These are phyloP conservation scores for Ictalurus furcatus DNA, from an alignment of 2,113 vertebrate genomes.

Conservation along the genomic window DNA sequence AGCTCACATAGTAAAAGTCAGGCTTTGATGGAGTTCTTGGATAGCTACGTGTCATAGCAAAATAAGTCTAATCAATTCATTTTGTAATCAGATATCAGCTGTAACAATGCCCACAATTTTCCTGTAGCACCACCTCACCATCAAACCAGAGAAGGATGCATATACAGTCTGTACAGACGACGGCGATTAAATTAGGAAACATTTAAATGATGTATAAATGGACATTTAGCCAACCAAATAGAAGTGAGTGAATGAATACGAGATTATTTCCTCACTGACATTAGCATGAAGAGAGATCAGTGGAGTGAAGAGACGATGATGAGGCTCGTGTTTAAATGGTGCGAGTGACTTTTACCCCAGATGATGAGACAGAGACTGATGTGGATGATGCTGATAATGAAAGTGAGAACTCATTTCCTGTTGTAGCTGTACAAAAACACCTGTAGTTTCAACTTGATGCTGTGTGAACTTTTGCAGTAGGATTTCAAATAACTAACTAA, in stretches of 20 bases:
- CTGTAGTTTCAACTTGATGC: background rate
- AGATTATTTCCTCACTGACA: too few relatives aligned
- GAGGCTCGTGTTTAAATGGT: too few relatives aligned
- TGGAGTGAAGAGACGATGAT: too few relatives aligned
- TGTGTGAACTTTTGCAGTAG: background rate
- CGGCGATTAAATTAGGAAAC: too few relatives aligned
- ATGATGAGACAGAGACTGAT: too few relatives aligned
- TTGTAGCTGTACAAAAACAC: background rate
- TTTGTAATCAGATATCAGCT: too few relatives aligned
- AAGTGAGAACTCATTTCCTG: background rate
- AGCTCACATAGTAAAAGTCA: background rate
- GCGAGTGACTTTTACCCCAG: too few relatives aligned
- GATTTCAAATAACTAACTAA: too few relatives aligned
- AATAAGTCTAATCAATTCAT: background rate
- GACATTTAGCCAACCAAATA: too few relatives aligned
- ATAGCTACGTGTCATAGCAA: background rate
- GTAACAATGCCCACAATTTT: background rate
- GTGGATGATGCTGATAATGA: too few relatives aligned
- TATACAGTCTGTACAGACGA: background rate
- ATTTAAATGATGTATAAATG: background rate
- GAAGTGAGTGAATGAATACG: too few relatives aligned
- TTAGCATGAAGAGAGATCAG: too few relatives aligned
- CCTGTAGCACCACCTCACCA: background rate
- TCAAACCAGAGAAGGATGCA: background rate
- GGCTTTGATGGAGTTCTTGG: background rate